phyloP scores from a whole-genome alignment of 2,888 invertebrate species.

The Cloeon dipterum region DNA sequence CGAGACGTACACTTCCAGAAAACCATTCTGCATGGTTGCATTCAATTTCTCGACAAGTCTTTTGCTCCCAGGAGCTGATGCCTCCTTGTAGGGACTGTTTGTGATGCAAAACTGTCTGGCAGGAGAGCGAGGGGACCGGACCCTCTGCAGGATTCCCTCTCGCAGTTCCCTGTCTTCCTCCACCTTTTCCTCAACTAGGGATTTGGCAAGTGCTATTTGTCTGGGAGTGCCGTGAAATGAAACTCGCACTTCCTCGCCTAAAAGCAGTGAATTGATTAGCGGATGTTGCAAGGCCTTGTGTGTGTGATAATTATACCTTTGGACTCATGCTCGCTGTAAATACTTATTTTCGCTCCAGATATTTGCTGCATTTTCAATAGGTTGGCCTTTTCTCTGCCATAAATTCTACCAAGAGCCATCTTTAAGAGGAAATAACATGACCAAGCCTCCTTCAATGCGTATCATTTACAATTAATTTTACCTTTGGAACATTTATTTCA shows the following conservation, averaged over 20 bases:
- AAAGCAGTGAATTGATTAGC: background rate
- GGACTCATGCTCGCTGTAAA: background rate
- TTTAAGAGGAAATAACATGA: too few relatives aligned
- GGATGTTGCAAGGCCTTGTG: too few relatives aligned
- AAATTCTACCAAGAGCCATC: background rate
- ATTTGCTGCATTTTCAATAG: too few relatives aligned
- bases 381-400: too few relatives aligned
- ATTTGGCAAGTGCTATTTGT: slow-evolving; percentile 48
- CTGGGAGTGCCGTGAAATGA: slow-evolving; percentile 40
- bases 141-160: slow-evolving; percentile 19
- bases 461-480: slow-evolving; percentile 7
- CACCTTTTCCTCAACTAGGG: slow-evolving; percentile 45
- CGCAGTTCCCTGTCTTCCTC: slow-evolving; percentile 24
- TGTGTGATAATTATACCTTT: background rate
- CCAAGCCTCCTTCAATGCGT: too few relatives aligned
- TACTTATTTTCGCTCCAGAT: too few relatives aligned
- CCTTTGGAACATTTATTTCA: slow-evolving; percentile 35
- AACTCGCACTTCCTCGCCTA: slow-evolving; percentile 14
- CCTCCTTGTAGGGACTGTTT: background rate
- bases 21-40: slow-evolving; percentile 22
- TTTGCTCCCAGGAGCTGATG: too few relatives aligned
- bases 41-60: slow-evolving; percentile 7
- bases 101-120: background rate
- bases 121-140: slow-evolving; percentile 20
- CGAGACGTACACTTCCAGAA: slow-evolving; percentile 67